Conservation (phyloP, 2,888 invertebrate genomes). For the Rhingia campestris region DNA sequence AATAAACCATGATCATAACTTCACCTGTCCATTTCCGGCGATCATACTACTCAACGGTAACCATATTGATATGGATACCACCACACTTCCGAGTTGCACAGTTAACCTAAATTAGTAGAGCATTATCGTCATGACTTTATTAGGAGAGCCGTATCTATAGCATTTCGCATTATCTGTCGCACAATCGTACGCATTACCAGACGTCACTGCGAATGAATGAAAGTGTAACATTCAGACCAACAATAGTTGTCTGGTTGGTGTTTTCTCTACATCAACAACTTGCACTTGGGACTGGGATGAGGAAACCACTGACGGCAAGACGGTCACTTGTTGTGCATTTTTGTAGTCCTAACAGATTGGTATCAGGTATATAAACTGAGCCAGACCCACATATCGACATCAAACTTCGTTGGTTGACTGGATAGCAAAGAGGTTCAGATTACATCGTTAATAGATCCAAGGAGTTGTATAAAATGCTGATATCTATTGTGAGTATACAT, state of each 20-base stretch:
- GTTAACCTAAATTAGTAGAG: conserved; percentile 64
- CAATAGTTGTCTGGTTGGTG: conserved; percentile 19
- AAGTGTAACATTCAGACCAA: conserved; percentile 42
- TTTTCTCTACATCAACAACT: conserved; percentile 44
- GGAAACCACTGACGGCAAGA: conserved; percentile 47
- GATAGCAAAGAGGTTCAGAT: conserved; percentile 35
- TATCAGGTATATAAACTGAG: conserved; percentile 56
- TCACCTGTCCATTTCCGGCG: conserved; percentile 31
- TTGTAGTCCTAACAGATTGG: neutral
- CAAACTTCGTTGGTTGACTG: conserved; percentile 49
- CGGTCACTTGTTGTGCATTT: neutral
- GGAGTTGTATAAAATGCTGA: conserved; percentile 47
- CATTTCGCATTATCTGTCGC: neutral
- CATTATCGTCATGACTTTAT: conserved; percentile 22
- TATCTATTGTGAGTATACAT: conserved; percentile 56
- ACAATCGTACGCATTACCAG: neutral
- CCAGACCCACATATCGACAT: conserved; percentile 29
- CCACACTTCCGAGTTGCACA: conserved; percentile 56
- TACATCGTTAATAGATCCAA: conserved; percentile 43
- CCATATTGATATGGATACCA: conserved; percentile 18
- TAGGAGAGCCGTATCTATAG: neutral
- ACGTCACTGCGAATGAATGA: conserved; percentile 24
- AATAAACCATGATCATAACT: neutral
- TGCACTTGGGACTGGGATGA: conserved; percentile 28
- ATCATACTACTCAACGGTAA: conserved; percentile 36